These are phyloP conservation scores for Theristicus caerulescens DNA, from an alignment of 2,113 vertebrate genomes.

Conservation along the genomic window DNA sequence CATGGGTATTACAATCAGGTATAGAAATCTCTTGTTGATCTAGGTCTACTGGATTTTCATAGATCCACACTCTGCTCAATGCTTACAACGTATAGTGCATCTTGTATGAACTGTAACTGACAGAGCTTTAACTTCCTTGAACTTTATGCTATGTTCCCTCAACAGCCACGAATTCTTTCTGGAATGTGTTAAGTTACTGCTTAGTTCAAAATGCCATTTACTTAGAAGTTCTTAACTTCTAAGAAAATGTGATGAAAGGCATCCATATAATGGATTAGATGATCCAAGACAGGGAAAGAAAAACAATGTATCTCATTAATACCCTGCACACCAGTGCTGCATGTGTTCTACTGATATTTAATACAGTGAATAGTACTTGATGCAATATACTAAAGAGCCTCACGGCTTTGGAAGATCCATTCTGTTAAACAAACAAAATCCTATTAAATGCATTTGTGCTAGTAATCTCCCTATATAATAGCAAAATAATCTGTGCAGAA, in stretches of 20 bases:
- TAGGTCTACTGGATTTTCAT: not conserved
- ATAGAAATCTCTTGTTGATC: not conserved
- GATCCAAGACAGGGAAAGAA: not conserved
- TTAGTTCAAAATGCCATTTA: not conserved
- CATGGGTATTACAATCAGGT: not conserved
- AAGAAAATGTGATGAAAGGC: not conserved
- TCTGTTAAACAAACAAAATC: not conserved
- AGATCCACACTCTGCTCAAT: not conserved
- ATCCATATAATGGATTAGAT: not conserved
- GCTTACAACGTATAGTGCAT: not conserved
- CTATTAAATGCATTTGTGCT: not conserved
- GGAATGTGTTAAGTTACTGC: not conserved
- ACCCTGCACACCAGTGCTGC: not conserved
- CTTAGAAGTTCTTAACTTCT: not conserved
- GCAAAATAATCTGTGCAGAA: not conserved
- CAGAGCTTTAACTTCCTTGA: not conserved
- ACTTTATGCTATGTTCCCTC: too few species aligned
- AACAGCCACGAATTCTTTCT: fast-evolving
- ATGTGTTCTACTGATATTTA: not conserved
- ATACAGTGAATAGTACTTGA: not conserved
- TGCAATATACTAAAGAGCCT: not conserved
- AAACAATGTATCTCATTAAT: not conserved
- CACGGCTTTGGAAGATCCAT: not conserved
- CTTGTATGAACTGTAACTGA: not conserved
- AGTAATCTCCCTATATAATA: not conserved